These are phyloP conservation scores for Drosophila nigritarsus DNA, from an alignment of 2,888 invertebrate genomes.

Conservation along the genomic window DNA sequence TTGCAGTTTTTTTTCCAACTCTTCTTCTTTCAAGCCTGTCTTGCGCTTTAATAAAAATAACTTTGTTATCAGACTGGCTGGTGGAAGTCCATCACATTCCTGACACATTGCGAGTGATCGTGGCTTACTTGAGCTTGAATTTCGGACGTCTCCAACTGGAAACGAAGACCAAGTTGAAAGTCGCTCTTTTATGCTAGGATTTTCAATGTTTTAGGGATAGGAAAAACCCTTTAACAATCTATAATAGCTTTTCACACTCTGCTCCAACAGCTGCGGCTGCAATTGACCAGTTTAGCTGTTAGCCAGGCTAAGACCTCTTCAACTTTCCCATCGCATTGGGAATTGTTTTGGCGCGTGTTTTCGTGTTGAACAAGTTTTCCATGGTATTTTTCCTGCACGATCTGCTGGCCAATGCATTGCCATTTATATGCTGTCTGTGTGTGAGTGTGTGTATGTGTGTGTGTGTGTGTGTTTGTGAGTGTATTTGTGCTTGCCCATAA, in stretches of 20 bases:
- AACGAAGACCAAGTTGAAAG: not conserved
- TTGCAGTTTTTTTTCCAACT: constrained; percentile 41
- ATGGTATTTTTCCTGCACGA: constrained; percentile 57
- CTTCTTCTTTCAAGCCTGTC: constrained; percentile 8
- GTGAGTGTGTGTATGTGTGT: too few species aligned
- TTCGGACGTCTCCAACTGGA: not conserved
- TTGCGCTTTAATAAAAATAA: constrained; percentile 60
- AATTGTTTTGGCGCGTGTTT: constrained; percentile 69
- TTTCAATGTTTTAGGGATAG: not conserved
- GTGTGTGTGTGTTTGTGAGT: not conserved
- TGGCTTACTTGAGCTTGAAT: not conserved
- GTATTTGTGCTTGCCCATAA: constrained; percentile 21
- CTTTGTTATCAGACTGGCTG: constrained; percentile 41
- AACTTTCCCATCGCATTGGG: constrained; percentile 58
- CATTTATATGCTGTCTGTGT: constrained; percentile 32
- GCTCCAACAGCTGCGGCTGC: not conserved
- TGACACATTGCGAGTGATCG: constrained; percentile 8
- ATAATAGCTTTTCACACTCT: constrained; percentile 18
- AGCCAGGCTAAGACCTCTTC: constrained; percentile 11
- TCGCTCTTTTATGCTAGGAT: too few species aligned
- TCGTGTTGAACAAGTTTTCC: constrained; percentile 67
- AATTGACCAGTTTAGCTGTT: constrained; percentile 16
- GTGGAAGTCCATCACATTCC: constrained; percentile 31
- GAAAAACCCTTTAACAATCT: constrained; percentile 2
- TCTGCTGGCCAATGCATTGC: constrained; percentile 53